phyloP scores from a whole-genome alignment of 64 coral and sea anemone species.

The Platygyra sinensis region DNA sequence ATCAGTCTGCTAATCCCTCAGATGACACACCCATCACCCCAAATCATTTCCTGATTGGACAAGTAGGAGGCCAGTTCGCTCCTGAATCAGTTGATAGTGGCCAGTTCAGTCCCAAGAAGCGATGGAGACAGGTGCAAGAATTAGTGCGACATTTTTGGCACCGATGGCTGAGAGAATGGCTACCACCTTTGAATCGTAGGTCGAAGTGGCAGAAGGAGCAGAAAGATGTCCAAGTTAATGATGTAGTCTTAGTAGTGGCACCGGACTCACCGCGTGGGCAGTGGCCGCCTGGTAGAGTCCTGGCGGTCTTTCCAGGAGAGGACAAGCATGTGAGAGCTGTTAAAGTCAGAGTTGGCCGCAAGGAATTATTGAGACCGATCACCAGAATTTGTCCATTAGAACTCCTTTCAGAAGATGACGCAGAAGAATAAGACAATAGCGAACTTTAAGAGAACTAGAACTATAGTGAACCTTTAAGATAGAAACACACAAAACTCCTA shows the following conservation, averaged over 20 bases:
- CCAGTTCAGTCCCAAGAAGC: neutral
- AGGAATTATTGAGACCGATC: neutral
- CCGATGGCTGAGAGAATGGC: conserved; percentile 58
- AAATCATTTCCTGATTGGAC: conserved; percentile 17
- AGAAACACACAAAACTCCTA: no score
- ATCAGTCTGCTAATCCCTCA: conserved; percentile 7
- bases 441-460: neutral
- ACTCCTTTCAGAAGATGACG: neutral
- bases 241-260: conserved; percentile 39
- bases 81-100: neutral
- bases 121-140: neutral
- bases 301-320: neutral
- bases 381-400: conserved; percentile 42
- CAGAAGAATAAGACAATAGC: neutral
- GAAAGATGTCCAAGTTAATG: conserved; percentile 16
- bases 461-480: neutral
- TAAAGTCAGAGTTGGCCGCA: neutral
- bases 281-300: conserved; percentile 56
- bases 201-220: conserved; percentile 13
- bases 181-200: conserved; percentile 34
- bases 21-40: conserved; percentile 43
- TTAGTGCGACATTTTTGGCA: conserved; percentile 46
- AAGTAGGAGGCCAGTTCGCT: neutral
- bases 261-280: conserved; percentile 15
- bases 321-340: neutral